A percentile compares a stretch with the other conserved stretches of the same genome.
phyloP scores from a whole-genome alignment of 2,797 vertebrate genomes.

The Heterohyrax brucei region DNA sequence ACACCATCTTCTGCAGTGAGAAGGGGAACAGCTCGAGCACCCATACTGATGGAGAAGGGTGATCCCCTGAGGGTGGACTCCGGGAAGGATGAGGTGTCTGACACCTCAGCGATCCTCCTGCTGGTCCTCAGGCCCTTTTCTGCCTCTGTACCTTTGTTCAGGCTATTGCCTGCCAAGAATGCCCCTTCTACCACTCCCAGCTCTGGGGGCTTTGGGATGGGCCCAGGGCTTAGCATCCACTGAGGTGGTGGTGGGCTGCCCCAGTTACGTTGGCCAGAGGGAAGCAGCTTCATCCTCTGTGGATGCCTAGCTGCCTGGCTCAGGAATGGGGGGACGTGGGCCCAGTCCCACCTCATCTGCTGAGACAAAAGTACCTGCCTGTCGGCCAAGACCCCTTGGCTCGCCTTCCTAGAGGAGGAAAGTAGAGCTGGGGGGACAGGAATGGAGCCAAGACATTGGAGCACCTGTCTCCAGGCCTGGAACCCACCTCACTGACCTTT shows the following conservation, averaged over 20 bases:
- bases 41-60: neutral
- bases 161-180: neutral
- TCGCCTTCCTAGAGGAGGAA: neutral
- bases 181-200: neutral
- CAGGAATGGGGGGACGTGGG: neutral
- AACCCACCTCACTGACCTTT: accelerated
- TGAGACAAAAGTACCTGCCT: constrained; percentile 62
- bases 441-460: neutral
- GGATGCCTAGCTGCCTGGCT: neutral
- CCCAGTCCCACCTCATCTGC: constrained; percentile 22
- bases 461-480: no score
- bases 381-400: neutral
- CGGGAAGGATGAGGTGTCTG: no score
- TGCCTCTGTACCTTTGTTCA: neutral
- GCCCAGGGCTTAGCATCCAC: no score
- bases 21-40: neutral
- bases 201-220: neutral
- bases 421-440: neutral
- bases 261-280: no score
- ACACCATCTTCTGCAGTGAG: neutral
- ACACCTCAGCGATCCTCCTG: no score
- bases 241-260: neutral
- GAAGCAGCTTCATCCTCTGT: neutral
- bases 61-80: neutral
- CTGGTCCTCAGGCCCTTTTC: neutral